These are phyloP conservation scores for Acanthococcus lagerstroemiae DNA, from an alignment of 2,888 invertebrate genomes.

Conservation along the genomic window DNA sequence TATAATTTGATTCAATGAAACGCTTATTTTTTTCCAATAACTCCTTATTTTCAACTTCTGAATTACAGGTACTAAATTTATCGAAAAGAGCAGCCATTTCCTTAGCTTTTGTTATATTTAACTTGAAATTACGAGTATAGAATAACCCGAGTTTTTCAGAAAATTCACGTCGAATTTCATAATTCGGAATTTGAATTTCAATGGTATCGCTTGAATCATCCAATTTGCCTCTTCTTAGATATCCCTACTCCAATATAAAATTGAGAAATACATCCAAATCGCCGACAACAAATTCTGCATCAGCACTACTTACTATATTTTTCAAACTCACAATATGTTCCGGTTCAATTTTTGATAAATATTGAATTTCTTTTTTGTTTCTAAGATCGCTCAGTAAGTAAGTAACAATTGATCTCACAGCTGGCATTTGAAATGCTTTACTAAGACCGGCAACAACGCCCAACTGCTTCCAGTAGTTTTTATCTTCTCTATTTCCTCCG, in stretches of 20 bases:
- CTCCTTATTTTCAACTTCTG: neutral
- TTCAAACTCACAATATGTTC: neutral
- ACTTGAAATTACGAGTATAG: neutral
- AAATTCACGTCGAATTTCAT: neutral
- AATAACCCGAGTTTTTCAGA: neutral
- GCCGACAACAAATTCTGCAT: neutral
- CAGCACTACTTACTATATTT: neutral
- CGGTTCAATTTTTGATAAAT: neutral
- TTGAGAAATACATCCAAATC: neutral
- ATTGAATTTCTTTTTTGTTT: neutral
- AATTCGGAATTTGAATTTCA: neutral
- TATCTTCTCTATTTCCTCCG: neutral
- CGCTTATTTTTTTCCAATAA: neutral
- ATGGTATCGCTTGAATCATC: neutral
- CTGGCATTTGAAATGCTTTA: neutral
- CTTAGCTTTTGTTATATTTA: neutral
- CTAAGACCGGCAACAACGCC: neutral
- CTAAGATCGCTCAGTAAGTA: neutral
- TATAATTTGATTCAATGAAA: neutral
- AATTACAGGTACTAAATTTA: neutral
- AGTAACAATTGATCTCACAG: neutral
- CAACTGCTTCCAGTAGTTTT: neutral
- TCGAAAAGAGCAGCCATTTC: neutral
- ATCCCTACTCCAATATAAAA: neutral
- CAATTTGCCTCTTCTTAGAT: neutral